Evolutionary conservation across 1,140 invertebrate species (phyloP), one percentile per base, ranked within the genome.

Genomic region (Planococcus citri): DNA sequence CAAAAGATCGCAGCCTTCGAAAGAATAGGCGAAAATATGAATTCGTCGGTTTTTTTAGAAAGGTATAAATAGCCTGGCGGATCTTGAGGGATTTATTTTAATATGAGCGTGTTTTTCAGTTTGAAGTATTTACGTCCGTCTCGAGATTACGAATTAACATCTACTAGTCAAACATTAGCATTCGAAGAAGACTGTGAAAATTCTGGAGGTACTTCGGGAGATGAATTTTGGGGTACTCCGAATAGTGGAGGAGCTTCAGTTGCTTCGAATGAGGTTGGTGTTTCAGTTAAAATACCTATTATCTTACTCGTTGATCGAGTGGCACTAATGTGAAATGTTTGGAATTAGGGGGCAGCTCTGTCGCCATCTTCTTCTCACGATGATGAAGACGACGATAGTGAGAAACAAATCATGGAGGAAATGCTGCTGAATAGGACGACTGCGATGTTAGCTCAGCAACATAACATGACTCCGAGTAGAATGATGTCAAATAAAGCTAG

Each of bases 201-300:
- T 0, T 90, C 88, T 51, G 89, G 88, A 0, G 89, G 86, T 0
- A 87, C 86, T 17, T 90, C 88, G 1, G 89, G 88, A 0, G 89
- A 91, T 76, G 89, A 92, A 75, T 86, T 90, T 29, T 92, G 89
- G 89, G 89, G 89, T 1, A 92, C 89, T 0, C 89, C 89, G 1
- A 91, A 89, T 1, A 91, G 88, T 71, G 88, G 88, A 1, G 89
- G 68, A 10, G 69, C 71, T 6, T 71, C 71, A 4, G 68, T 68
- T 9, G 14, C 69, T 12, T 71, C 71, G 3, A 17, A 60, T 17
- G 71, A 71, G 21, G 70, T 71, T n/a, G 25, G 33, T 4, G n/a
- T 3, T 37, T 37, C 14, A 37, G 6, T 37, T 14, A 14, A 51
- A 51, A n/a, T 51, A 51, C 10, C 2, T 9, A 51, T n/a, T n/a